Evolutionary conservation across 2,113 vertebrate genomes (phyloP).

Genomic region (Poeciliopsis retropinna): DNA sequence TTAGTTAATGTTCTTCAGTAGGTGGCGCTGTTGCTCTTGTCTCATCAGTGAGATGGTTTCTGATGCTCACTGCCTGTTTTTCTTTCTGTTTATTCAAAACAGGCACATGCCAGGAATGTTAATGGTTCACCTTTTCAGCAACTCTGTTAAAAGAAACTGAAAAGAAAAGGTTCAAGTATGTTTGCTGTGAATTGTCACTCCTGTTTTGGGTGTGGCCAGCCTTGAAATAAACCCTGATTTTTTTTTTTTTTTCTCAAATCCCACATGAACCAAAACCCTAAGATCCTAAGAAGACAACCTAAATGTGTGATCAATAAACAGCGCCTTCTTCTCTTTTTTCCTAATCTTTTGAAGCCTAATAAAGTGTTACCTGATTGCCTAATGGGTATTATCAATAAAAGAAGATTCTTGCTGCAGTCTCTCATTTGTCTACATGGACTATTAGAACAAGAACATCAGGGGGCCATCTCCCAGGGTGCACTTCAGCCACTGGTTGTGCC

Average conservation of each 20-base stretch:
- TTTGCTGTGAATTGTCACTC: not conserved
- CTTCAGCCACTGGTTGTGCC: slow-evolving; percentile 76
- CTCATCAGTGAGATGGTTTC: slow-evolving; percentile 15
- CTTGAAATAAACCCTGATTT: slow-evolving; percentile 35
- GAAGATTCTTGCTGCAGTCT: slow-evolving; percentile 1
- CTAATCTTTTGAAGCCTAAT: not conserved
- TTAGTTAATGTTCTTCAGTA: slow-evolving; percentile 43
- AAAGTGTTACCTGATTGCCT: too few species aligned
- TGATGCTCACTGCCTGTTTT: slow-evolving; percentile 15
- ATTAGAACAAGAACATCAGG: slow-evolving; percentile 19
- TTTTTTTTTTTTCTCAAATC: not conserved
- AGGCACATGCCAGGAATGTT: slow-evolving; percentile 36
- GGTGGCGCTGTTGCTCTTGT: slow-evolving; percentile 26
- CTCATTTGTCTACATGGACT: slow-evolving; percentile 16
- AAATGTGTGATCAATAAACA: too few species aligned
- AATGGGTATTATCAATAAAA: not conserved
- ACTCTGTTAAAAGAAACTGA: not conserved
- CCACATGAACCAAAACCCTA: not conserved
- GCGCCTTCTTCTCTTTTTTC: not conserved
- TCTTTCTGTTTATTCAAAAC: slow-evolving; percentile 14
- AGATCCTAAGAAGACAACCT: not conserved
- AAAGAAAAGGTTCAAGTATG: slow-evolving; percentile 1
- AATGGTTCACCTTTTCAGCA: slow-evolving; percentile 6
- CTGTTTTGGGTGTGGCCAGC: not conserved
- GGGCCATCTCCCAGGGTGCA: slow-evolving; percentile 58